A percentile compares a stretch with the other conserved stretches of the same genome.
These are phyloP conservation scores for Oreonectes daqikongensis DNA, from an alignment of 2,797 vertebrate species.

Conservation along the genomic window DNA sequence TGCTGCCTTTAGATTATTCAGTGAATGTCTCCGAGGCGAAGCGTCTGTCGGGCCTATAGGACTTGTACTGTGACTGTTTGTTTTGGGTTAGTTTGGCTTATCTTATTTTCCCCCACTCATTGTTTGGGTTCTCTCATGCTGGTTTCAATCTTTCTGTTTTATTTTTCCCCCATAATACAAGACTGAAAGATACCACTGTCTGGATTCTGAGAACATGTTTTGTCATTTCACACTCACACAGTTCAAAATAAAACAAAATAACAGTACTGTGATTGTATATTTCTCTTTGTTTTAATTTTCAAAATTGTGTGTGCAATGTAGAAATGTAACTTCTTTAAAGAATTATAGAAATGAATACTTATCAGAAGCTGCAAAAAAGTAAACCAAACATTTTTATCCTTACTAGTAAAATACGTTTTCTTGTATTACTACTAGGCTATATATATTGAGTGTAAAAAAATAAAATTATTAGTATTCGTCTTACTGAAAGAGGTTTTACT, in stretches of 20 bases:
- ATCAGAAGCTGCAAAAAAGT: not conserved
- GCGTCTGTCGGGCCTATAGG: constrained; percentile 9
- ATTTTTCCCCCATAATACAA: constrained; percentile 35
- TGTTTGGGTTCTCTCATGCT: constrained; percentile 26
- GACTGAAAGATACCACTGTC: constrained; percentile 52
- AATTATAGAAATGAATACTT: not conserved
- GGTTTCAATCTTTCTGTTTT: constrained; percentile 41
- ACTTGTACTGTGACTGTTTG: constrained; percentile 19
- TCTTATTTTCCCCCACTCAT: constrained; percentile 29
- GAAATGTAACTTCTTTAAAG: not conserved
- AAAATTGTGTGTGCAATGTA: not conserved
- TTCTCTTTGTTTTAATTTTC: constrained; percentile 23
- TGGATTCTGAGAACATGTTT: constrained; percentile 44
- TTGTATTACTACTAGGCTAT: not conserved
- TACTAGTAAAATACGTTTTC: not conserved
- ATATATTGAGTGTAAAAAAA: not conserved
- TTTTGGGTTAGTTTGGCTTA: constrained; percentile 38
- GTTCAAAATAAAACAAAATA: constrained; percentile 58
- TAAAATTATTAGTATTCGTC: not conserved
- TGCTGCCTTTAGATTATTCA: constrained; percentile 36
- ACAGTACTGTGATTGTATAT: constrained; percentile 26
- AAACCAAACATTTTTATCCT: not conserved
- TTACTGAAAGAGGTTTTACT: no score
- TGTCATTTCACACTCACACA: constrained; percentile 48
- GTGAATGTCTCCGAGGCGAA: constrained; percentile 30